Percentiles rank a stretch among this genome's conserved stretches.
Evolutionary conservation across 2,888 invertebrate genomes (phyloP).

Genomic region (Heliconius sara): DNA sequence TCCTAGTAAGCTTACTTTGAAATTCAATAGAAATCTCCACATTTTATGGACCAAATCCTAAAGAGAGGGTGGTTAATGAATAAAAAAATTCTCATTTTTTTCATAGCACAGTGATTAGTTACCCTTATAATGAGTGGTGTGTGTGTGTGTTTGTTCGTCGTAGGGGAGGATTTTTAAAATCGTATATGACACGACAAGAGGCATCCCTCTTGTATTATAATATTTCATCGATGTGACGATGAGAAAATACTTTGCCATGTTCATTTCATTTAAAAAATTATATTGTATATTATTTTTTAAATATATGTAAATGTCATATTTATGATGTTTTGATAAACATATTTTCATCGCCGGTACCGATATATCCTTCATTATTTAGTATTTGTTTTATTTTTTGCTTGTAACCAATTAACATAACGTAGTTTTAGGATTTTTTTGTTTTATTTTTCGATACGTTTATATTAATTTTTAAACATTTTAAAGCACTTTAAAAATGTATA

Average conservation of each 20-base stretch:
- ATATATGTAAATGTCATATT: background rate
- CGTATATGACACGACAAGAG: conserved; percentile 75
- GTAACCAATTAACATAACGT: too few species aligned
- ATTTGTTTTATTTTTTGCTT: too few species aligned
- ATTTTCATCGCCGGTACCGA: background rate
- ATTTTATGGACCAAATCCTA: conserved; percentile 67
- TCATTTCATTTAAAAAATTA: background rate
- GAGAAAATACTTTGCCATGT: conserved; percentile 17
- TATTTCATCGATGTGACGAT: conserved; percentile 11
- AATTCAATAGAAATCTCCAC: conserved; percentile 56
- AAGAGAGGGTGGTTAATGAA: conserved; percentile 84
- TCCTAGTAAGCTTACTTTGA: background rate
- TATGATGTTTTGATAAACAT: background rate
- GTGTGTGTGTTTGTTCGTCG: conserved; percentile 65
- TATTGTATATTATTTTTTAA: background rate
- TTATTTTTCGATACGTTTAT: background rate
- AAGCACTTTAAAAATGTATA: too few species aligned
- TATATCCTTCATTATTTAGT: background rate
- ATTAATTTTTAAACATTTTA: too few species aligned
- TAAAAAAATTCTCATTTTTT: conserved; percentile 81
- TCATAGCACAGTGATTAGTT: conserved; percentile 83
- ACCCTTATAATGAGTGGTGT: conserved; percentile 81
- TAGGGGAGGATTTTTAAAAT: conserved; percentile 64
- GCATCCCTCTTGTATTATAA: conserved; percentile 61
- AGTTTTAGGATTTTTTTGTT: too few species aligned